Evolutionary conservation across 2,888 invertebrate species (phyloP), one percentile per base, ranked within the genome.

Genomic region (Brachyopa scutellaris): DNA sequence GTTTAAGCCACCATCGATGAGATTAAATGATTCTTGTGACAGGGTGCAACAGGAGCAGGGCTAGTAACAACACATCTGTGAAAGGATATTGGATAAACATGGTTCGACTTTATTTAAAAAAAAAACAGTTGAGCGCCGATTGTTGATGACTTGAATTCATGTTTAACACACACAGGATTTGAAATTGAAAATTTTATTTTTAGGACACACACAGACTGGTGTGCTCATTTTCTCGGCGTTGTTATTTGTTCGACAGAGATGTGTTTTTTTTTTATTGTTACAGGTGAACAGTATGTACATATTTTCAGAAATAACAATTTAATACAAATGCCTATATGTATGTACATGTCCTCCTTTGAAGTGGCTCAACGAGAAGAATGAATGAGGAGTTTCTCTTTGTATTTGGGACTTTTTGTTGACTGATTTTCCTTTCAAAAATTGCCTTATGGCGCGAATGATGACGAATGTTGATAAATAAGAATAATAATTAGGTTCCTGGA

Each of bases 121-220:
- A n/a, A n/a, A n/a, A n/a, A 42, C 33, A 36, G 17, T 42, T 53
- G 51, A 51, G n/a, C n/a, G n/a, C n/a, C n/a, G n/a, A n/a, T 45
- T 72, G 62, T 36, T 51, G 33, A 19, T 31, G 42, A 53, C 31
- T 61, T 26, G 33, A 62, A 47, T 36, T 62, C 62, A 53, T 55
- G 62, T 47, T 72, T 55, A 19, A 62, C 45, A 73, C 55, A 53
- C 36, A 29, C 15, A 29, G 29, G 29, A 38, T 45, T 33, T 23
- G 7, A 55, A 47, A 55, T 64, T 57, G 55, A 53, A 17, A 33
- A 53, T 4, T 42, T 1, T 73, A 64, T 73, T 64, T 49, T 36
- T 13, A 55, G 73, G 45, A n/a, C n/a, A n/a, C n/a, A n/a, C n/a
- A n/a, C n/a, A n/a, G n/a, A n/a, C n/a, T n/a, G n/a, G n/a, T 47